Evolutionary conservation across 2,113 vertebrate genomes (phyloP).

Genomic region (Fregetta grallaria): DNA sequence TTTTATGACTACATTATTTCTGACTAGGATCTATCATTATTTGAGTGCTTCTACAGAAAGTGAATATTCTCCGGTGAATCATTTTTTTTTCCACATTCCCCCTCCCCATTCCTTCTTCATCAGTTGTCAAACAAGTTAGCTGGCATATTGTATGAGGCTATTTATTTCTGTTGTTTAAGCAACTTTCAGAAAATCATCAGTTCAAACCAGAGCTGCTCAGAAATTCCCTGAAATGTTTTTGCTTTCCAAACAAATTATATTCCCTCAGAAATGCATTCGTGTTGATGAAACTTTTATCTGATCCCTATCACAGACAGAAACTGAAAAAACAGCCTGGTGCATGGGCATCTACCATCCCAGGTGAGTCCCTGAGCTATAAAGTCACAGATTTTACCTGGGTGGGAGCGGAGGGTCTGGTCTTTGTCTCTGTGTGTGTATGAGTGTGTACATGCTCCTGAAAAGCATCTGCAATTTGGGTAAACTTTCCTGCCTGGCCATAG

Average conservation of each 20-base stretch:
- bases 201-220: neutral
- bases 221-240: neutral
- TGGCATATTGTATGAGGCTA: neutral
- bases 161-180: neutral
- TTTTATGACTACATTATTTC: constrained; percentile 1
- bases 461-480: neutral
- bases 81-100: neutral
- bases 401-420: neutral
- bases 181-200: neutral
- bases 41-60: neutral
- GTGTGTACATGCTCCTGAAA: neutral
- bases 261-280: neutral
- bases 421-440: neutral
- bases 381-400: neutral
- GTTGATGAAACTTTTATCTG: neutral
- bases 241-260: neutral
- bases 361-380: neutral
- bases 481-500: neutral
- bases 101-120: neutral
- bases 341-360: neutral
- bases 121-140: neutral
- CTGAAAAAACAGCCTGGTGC: neutral
- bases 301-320: neutral
- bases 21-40: neutral
- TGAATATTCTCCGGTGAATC: neutral